These are phyloP conservation scores for Torymus aiolomorphi DNA, from an alignment of 2,888 invertebrate species.

Conservation along the genomic window DNA sequence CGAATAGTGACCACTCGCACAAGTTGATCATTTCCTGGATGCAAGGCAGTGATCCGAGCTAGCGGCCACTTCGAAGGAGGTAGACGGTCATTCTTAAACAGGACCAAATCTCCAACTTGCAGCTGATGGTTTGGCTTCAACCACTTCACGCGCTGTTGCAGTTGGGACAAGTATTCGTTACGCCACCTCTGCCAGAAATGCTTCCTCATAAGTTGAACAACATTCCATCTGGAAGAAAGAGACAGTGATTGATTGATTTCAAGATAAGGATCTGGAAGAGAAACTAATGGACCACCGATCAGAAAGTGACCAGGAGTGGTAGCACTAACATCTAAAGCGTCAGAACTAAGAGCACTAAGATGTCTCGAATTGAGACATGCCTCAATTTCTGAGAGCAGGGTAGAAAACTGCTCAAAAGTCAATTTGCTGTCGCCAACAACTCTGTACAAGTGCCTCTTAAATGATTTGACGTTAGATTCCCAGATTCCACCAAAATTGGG, in stretches of 20 bases:
- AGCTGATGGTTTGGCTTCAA: not conserved
- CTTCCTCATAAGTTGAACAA: slow-evolving; percentile 35
- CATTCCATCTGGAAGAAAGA: slow-evolving; percentile 54
- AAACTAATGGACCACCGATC: not conserved
- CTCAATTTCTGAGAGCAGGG: not conserved
- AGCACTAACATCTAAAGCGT: not conserved
- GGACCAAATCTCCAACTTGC: slow-evolving; percentile 16
- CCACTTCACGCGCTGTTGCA: slow-evolving; percentile 60
- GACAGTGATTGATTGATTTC: slow-evolving; percentile 13
- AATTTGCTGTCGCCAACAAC: not conserved
- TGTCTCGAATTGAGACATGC: not conserved
- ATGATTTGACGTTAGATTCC: not conserved
- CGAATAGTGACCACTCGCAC: no score
- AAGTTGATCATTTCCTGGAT: no score
- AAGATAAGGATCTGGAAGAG: not conserved
- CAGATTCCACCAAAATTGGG: no score
- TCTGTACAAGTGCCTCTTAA: not conserved
- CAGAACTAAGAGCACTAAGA: not conserved
- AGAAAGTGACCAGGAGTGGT: not conserved
- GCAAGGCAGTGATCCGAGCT: no score
- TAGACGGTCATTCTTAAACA: slow-evolving; percentile 7
- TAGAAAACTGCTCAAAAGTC: not conserved
- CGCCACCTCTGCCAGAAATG: slow-evolving; percentile 54
- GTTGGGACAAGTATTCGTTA: slow-evolving; percentile 57
- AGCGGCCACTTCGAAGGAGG: no score